Evolutionary conservation across 2,888 invertebrate genomes (phyloP), one percentile per base, ranked within the genome.

Genomic region (Orthosia cruda): DNA sequence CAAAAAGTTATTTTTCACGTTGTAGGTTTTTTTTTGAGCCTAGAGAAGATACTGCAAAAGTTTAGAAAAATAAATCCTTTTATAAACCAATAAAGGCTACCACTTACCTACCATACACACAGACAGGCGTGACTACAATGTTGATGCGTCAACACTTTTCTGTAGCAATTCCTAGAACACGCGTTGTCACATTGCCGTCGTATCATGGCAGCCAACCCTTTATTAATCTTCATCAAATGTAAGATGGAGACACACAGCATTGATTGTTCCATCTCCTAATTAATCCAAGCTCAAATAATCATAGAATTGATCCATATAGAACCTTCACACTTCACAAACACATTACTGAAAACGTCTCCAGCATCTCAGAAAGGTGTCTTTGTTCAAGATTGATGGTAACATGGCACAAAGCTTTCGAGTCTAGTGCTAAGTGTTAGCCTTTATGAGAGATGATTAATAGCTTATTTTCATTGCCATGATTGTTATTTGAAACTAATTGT

Each of bases 401-500:
- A 49, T 55, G n/a, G 71, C 32, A 61, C 63, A 71, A 59, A 40
- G 32, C 65, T 45, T 32, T 66, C n/a, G 49, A 69, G 58, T 65
- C 49, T 76, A 75, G 79, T 18, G 18, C 79, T 71, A 18, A 59
- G 54, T 40, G 15, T 26, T 49, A 49, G 59, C 40, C 58, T 64
- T 74, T 70, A 71, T 62, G n/a, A 32, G 45, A 50, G 18, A 71
- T 86, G 77, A 85, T 74, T 49, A 74, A 84, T 86, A 13, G 49
- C 12, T 32, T 65, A 62, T 59, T 70, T 77, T 74, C 47, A 69
- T 4, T 0, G 2, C 32, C 1, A 49, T 52, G n/a, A 52, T 58
- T 59, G 12, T 62, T 45, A 18, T 66, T 77, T 67, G 62, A 54
- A 77, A 12, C 50, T 47, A 26, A 65, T n/a, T 52, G 16, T 5